These are phyloP conservation scores for Excalfactoria chinensis DNA, from an alignment of 2,113 vertebrate genomes.

Conservation along the genomic window DNA sequence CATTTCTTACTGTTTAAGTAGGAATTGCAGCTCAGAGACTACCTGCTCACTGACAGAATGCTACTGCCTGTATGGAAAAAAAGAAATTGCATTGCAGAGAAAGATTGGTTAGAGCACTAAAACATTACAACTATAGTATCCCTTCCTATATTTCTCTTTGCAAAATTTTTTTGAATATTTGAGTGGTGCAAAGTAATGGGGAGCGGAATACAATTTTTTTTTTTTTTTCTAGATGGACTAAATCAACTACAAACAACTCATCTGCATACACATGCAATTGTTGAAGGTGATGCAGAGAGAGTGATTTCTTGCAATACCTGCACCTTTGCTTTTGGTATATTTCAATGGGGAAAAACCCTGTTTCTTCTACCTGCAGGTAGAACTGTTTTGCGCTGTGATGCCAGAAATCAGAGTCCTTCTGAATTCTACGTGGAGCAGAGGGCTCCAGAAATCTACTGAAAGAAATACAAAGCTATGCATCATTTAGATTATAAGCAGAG, in stretches of 20 bases:
- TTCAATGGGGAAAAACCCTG: neutral
- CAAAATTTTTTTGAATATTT: neutral
- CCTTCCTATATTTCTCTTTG: neutral
- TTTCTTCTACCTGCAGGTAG: neutral
- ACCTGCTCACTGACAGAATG: slow-evolving; percentile 14
- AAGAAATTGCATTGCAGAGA: neutral
- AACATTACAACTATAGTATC: neutral
- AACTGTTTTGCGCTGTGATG: neutral
- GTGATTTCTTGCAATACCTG: neutral
- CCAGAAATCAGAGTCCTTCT: neutral
- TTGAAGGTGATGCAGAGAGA: neutral
- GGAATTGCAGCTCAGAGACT: slow-evolving; percentile 1
- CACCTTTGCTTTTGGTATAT: neutral
- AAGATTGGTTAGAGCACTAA: neutral
- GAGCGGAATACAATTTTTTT: neutral
- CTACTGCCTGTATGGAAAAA: neutral
- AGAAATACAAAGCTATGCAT: neutral
- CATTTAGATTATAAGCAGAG: neutral
- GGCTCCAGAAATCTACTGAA: neutral
- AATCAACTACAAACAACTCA: neutral
- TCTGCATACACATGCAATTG: neutral
- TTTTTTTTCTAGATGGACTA: neutral
- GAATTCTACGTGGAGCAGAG: neutral
- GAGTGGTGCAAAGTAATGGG: neutral
- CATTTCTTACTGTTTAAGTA: slow-evolving; percentile 51